phyloP scores from a whole-genome alignment of 2,113 vertebrate species.

The Eulacestoma nigropectus region DNA sequence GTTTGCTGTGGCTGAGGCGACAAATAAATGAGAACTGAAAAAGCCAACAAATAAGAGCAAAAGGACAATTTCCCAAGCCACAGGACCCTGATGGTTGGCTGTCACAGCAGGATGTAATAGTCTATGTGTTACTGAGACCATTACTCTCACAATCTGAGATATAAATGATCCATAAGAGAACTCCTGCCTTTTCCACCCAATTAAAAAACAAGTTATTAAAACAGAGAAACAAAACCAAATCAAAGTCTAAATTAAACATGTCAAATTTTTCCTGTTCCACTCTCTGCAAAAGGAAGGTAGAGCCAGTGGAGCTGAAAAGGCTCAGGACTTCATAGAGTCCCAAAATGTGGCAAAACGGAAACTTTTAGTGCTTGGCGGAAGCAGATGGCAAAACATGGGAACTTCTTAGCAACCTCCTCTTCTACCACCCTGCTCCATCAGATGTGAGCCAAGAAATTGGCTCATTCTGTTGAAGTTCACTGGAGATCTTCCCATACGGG shows the following conservation, averaged over 20 bases:
- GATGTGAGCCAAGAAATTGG: neutral
- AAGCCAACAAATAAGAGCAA: neutral
- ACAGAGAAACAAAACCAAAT: neutral
- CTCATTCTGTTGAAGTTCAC: neutral
- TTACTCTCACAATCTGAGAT: neutral
- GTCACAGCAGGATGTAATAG: neutral
- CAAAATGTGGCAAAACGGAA: neutral
- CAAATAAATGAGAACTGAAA: neutral
- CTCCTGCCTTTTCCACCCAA: neutral
- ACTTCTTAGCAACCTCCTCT: neutral
- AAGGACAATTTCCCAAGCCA: neutral
- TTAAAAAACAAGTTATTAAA: neutral
- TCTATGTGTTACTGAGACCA: neutral
- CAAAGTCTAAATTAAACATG: neutral
- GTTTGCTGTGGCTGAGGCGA: neutral
- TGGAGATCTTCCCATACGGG: neutral
- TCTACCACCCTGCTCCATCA: neutral
- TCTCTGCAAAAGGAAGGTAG: neutral
- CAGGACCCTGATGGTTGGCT: neutral
- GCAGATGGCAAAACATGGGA: slow-evolving; percentile 30
- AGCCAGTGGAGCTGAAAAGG: neutral
- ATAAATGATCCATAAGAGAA: slow-evolving; percentile 6
- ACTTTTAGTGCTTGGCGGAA: neutral
- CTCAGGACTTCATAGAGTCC: neutral
- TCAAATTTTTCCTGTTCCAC: neutral